Base-by-base conservation (phyloP, 2,797 vertebrate genomes). In the Dallia pectoralis region DNA sequence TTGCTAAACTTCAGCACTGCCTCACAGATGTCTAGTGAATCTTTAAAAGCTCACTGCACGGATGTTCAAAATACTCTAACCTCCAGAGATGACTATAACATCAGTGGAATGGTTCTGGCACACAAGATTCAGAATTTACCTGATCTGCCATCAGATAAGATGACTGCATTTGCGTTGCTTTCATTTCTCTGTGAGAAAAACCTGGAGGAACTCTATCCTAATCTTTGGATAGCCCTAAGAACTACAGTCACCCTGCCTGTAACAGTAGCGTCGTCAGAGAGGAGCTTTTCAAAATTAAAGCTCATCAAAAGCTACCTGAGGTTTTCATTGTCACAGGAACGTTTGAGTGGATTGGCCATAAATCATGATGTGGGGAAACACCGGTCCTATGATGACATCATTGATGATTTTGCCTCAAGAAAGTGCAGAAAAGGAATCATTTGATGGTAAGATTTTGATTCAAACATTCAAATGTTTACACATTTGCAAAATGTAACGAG, bases 261-360 rank as follows among this genome's bases (percentile, higher is more conserved):
- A 69, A 79, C 81, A 72, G 79, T 82, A 85, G 40, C 40, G 11
- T 40, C 40, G 40, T 5, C 40, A 40, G 33, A 40, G 33, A 40
- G 8, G 40, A 40, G 40, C 40, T 4, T 40, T 40, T 40, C 40
- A 40, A 40, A 40, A 40, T 40, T 40, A 40, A 40, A 40, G 53
- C 76, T 78, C 63, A 79, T 86, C 9, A 80, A 83, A 72, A 81
- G 65, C 1, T 75, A 81, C 76, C 81, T 86, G 79, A 79, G 68
- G 61, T 83, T 72, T 75, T 67, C 74, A 73, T 76, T 75, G 85
- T 83, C 84, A 75, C 78, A 82, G 74, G 72, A 87, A n/a, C 73
- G 79, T 67, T 62, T 86, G 74, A 74, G 61, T 30, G 74, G 77
- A 76, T 30, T 77, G 79, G 71, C 78, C 32, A 74, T 77, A 15